Conservation (phyloP, 1,140 invertebrate species). For the Drosophila kikkawai region DNA sequence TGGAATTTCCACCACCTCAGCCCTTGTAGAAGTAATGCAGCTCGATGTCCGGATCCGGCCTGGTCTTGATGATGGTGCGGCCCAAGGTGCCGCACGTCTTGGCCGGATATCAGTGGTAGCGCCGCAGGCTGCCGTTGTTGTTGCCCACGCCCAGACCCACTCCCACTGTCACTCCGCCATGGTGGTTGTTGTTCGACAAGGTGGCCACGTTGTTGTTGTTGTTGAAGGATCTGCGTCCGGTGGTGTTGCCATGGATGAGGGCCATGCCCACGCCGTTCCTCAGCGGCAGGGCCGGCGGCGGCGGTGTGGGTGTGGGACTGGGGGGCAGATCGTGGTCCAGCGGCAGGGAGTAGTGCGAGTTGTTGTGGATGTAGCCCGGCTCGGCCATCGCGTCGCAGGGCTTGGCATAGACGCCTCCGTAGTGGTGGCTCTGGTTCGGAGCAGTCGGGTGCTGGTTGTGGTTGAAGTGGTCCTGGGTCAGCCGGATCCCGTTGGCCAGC, state of each 20-base stretch:
- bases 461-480: constrained; percentile 83
- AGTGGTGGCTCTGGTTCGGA: constrained; percentile 46
- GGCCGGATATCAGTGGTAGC: constrained; percentile 81
- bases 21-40: constrained; percentile 72
- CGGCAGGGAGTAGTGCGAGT: constrained; percentile 80
- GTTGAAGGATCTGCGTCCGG: constrained; percentile 73
- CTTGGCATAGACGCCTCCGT: constrained; percentile 70
- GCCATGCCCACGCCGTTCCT: constrained; percentile 76
- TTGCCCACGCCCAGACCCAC: constrained; percentile 47
- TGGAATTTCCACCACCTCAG: constrained; percentile 19
- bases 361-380: constrained; percentile 77
- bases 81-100: constrained; percentile 73
- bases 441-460: constrained; percentile 48
- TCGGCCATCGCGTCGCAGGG: constrained; percentile 72
- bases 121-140: constrained; percentile 76
- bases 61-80: constrained; percentile 55
- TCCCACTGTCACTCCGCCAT: constrained; percentile 19
- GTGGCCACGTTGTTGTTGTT: constrained; percentile 71
- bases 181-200: constrained; percentile 71
- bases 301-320: constrained; percentile 73
- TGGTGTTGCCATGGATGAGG: constrained; percentile 74
- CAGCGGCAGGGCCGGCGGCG: constrained; percentile 76
- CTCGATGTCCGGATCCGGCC: constrained; percentile 60
- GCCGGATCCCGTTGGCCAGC: constrained; percentile 70
- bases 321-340: constrained; percentile 75